phyloP scores from a whole-genome alignment of 1,140 invertebrate species.

The Ladona fulva region DNA sequence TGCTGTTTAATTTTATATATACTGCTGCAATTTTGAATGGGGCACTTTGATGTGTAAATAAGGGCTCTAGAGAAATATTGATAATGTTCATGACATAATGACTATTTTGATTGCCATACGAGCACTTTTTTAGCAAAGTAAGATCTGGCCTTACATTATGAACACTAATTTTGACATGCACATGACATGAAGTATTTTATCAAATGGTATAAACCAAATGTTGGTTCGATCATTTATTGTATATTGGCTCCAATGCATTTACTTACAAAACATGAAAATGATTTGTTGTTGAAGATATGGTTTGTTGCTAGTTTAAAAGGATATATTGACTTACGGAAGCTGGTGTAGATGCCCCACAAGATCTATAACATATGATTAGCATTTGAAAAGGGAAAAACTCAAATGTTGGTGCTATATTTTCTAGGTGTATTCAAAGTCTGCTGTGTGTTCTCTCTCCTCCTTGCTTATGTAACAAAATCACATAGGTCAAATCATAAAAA shows the following conservation, averaged over 20 bases:
- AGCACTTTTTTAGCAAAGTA: not conserved
- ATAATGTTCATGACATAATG: not conserved
- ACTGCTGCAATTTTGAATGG: not conserved
- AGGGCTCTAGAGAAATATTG: not conserved
- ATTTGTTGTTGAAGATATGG: slow-evolving; percentile 6
- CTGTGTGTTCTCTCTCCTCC: not conserved
- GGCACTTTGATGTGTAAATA: not conserved
- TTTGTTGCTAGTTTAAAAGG: slow-evolving; percentile 10
- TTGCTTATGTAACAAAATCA: not conserved
- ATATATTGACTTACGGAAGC: slow-evolving; percentile 6
- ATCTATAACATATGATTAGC: slow-evolving; percentile 3
- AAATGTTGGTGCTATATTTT: slow-evolving; percentile 10
- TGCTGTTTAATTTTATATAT: not conserved
- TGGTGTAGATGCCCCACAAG: not conserved
- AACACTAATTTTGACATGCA: not conserved
- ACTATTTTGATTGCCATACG: not conserved
- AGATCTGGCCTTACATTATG: not conserved
- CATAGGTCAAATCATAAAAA: not conserved
- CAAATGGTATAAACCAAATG: not conserved
- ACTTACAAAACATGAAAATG: slow-evolving; percentile 9
- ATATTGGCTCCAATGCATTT: slow-evolving; percentile 5
- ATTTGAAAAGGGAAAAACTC: slow-evolving; percentile 1
- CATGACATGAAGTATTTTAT: not conserved
- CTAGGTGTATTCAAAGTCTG: slow-evolving; percentile 5
- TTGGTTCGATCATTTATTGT: not conserved